Base-by-base conservation (phyloP, 2,888 invertebrate genomes). In the Listrodromus nycthemerus region DNA sequence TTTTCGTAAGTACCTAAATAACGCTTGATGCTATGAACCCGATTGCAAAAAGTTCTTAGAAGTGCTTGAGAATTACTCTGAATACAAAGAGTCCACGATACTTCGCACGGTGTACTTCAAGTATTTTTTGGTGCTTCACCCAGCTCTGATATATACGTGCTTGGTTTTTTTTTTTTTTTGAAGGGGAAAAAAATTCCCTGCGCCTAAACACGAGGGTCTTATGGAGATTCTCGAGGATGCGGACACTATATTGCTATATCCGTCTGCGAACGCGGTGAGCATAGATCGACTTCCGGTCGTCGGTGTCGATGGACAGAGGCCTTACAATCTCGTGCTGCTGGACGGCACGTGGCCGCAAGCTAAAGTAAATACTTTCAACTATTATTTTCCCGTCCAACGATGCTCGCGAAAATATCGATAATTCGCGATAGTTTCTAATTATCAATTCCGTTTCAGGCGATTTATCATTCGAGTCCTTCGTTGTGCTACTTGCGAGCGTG, bases 321-420 rank as follows among this genome's bases (percentile, higher is more conserved):
- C 94, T 10, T 97, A 97, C 91, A 98, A 97, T 92, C 94, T 98
- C 74, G 94, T 98, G 63, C 94, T 98, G 58, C 95, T 99, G 85
- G 98, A 99, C 94, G 98, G 99, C 4, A 99, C 99, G 10, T 99
- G 98, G 98, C 97, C 98, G 0, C 98, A 99, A 93, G 98, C 98
- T 2, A 98, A 98, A 93, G 93, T 93, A 88, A 69, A 79, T 19
- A 50, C 52, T 65, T 13, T 4, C 33, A 10, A 27, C 21, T 41
- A 8, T 41, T 27, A 24, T 41, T 19, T 6, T 50, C 19, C 19
- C n/a, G 19, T 50, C 5, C 16, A 16, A 16, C 50, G 50, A 50
- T 19, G 8, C 37, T 10, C 37, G 37, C 37, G 37, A 48, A 48
- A 48, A 48, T 5, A 1, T 48, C 50, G 50, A 50, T 8, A 7